Percentiles rank a stretch among this genome's conserved stretches.
phyloP scores from a whole-genome alignment of 2,888 invertebrate genomes.

The Idaea straminata region DNA sequence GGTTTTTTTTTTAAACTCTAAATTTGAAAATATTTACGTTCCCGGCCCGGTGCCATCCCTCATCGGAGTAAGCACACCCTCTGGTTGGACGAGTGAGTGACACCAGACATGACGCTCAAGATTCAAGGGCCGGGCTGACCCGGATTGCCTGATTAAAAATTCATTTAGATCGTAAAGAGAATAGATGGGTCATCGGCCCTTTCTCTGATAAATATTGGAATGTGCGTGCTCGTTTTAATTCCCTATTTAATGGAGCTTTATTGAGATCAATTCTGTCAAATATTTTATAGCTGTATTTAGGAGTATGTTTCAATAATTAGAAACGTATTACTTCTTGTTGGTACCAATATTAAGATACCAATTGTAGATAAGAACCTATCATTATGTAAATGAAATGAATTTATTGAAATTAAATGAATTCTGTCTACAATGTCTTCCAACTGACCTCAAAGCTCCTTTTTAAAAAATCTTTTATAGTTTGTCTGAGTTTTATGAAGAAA shows the following conservation, averaged over 20 bases:
- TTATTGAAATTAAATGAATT: no score
- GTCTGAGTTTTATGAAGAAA: no score
- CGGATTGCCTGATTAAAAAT: slow-evolving; percentile 43
- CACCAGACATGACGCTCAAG: slow-evolving; percentile 28
- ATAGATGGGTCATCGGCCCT: slow-evolving; percentile 15
- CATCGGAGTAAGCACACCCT: background rate
- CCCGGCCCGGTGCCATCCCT: background rate
- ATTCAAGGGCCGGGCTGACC: slow-evolving; percentile 40
- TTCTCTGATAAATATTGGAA: slow-evolving; percentile 2
- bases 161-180: slow-evolving; percentile 10
- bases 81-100: slow-evolving; percentile 13
- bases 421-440: no score
- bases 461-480: no score
- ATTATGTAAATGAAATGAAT: no score
- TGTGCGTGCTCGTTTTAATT: background rate
- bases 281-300: background rate
- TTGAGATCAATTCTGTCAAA: background rate
- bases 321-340: no score
- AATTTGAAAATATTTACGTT: background rate
- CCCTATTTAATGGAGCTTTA: background rate
- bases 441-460: no score
- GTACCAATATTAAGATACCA: no score
- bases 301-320: no score
- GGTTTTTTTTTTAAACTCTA: background rate
- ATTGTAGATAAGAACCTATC: no score